Percentiles rank a stretch among this genome's conserved stretches.
Conservation (phyloP, 2,888 invertebrate genomes). For the Drosophila pegasa region DNA sequence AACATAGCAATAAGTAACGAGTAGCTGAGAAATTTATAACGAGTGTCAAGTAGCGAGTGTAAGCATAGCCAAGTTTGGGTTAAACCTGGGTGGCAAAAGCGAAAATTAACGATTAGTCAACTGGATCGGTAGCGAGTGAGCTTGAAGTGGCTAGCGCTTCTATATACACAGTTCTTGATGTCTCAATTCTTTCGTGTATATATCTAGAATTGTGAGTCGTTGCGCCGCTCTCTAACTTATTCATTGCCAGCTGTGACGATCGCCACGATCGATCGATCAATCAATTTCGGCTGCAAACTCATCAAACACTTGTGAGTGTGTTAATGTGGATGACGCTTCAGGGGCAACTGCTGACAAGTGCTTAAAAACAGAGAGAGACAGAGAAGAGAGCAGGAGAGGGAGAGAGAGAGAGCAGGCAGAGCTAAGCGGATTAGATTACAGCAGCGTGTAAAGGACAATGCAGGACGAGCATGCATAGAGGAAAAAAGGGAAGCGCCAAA, state of each 20-base stretch:
- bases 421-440: slow-evolving; percentile 72
- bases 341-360: slow-evolving; percentile 46
- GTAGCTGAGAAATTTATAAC: neutral
- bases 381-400: neutral
- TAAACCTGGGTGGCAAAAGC: no score
- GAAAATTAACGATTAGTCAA: neutral
- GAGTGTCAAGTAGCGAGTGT: neutral
- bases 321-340: slow-evolving; percentile 6
- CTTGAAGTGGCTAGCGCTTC: neutral
- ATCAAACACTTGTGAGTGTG: slow-evolving; percentile 43
- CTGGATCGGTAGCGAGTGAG: slow-evolving; percentile 1
- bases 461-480: slow-evolving; percentile 27
- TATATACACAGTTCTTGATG: neutral
- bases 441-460: slow-evolving; percentile 71
- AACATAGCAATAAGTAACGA: neutral
- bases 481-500: slow-evolving; percentile 48
- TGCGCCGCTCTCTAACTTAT: neutral
- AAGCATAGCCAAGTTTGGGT: neutral
- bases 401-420: slow-evolving; percentile 1
- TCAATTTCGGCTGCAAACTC: slow-evolving; percentile 33
- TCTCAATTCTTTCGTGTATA: neutral
- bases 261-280: slow-evolving; percentile 36
- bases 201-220: neutral
- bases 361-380: slow-evolving; percentile 2
- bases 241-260: slow-evolving; percentile 33